phyloP scores from a whole-genome alignment of 2,888 invertebrate species.

The Pegoplata infirma region DNA sequence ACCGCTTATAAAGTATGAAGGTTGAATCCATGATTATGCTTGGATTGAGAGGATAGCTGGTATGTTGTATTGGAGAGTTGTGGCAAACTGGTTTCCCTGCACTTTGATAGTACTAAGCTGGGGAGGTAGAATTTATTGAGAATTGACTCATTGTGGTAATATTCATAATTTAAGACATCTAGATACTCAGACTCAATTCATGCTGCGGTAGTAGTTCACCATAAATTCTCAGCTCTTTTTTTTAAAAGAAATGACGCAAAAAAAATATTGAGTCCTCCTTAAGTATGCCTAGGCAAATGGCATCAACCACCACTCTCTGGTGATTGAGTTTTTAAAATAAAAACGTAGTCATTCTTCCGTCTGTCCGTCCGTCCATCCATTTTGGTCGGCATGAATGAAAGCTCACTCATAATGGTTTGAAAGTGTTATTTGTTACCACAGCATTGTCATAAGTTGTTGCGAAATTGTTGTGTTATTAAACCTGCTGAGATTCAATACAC shows the following conservation, averaged over 20 bases:
- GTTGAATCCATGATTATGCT: slow-evolving; percentile 30
- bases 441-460: slow-evolving; percentile 74
- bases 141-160: slow-evolving; percentile 77
- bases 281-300: slow-evolving; percentile 27
- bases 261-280: slow-evolving; percentile 18
- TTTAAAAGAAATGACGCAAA: slow-evolving; percentile 18
- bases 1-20: slow-evolving; percentile 50
- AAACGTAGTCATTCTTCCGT: slow-evolving; percentile 2
- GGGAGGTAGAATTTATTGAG: slow-evolving; percentile 72
- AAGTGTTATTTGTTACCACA: slow-evolving; percentile 63
- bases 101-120: slow-evolving; percentile 32
- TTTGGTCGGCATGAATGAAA: slow-evolving; percentile 61
- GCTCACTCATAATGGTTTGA: slow-evolving; percentile 61
- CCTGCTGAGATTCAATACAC: slow-evolving; percentile 72
- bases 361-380: slow-evolving; percentile 16
- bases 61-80: background rate
- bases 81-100: slow-evolving; percentile 27
- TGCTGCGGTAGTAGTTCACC: slow-evolving; percentile 69
- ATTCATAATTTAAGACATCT: slow-evolving; percentile 75
- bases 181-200: slow-evolving; percentile 60
- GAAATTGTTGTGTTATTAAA: slow-evolving; percentile 75
- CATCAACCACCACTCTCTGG: slow-evolving; percentile 14
- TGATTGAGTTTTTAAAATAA: slow-evolving; percentile 58
- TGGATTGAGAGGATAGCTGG: background rate
- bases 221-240: slow-evolving; percentile 72